Conservation (phyloP, 2,888 invertebrate genomes). For the Operophtera brumata region DNA sequence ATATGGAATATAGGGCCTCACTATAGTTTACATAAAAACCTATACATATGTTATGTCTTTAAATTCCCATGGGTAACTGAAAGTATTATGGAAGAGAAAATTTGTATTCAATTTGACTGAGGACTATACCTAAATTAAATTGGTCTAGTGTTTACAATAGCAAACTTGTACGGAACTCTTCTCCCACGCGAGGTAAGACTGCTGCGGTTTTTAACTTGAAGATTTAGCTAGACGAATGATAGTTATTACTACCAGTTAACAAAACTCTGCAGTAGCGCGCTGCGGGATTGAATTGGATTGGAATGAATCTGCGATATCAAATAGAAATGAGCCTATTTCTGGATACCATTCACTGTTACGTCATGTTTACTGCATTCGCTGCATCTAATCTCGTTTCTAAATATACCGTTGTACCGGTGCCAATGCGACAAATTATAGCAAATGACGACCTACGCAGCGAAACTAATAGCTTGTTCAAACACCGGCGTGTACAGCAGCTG, state of each 20-base stretch:
- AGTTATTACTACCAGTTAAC: background rate
- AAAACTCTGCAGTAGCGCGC: background rate
- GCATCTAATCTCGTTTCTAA: conserved; percentile 36
- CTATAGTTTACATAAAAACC: too few species aligned
- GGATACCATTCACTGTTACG: conserved; percentile 11
- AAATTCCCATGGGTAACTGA: too few species aligned
- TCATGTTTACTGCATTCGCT: conserved; percentile 26
- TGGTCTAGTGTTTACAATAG: too few species aligned
- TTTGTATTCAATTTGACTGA: too few species aligned
- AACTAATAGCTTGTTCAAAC: conserved; percentile 55
- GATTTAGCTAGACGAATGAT: conserved; percentile 1
- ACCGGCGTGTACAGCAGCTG: too few species aligned
- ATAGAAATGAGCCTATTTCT: conserved; percentile 1
- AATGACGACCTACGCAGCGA: conserved; percentile 48
- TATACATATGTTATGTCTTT: too few species aligned
- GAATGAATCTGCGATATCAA: conserved; percentile 10
- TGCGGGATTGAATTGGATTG: conserved; percentile 15
- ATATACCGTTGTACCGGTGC: conserved; percentile 28
- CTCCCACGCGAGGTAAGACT: too few species aligned
- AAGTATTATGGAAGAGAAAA: too few species aligned
- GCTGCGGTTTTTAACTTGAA: background rate
- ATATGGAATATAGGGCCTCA: too few species aligned
- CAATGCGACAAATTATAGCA: conserved; percentile 44
- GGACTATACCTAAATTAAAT: too few species aligned
- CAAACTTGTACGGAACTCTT: too few species aligned